A percentile compares a stretch with the other conserved stretches of the same genome.
Conservation (phyloP, 2,797 vertebrate genomes). For the Coracias cyanogaster region DNA sequence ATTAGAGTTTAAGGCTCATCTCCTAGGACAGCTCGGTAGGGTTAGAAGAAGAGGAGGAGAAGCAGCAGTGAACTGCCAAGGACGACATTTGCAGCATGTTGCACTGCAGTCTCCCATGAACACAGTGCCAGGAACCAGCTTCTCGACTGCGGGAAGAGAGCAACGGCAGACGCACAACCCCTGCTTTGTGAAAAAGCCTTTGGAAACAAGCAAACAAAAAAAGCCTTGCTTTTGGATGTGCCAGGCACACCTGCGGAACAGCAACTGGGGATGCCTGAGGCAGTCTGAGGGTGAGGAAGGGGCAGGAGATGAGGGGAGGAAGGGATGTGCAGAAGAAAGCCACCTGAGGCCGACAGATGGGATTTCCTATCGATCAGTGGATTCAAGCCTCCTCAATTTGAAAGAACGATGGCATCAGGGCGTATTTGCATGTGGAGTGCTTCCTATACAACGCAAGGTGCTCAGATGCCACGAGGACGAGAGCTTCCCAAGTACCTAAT, state of each 20-base stretch:
- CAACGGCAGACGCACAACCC: fast-evolving
- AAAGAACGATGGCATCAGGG: not conserved
- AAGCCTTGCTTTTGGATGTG: not conserved
- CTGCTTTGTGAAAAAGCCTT: not conserved
- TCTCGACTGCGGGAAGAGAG: not conserved
- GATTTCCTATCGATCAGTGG: not conserved
- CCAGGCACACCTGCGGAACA: not conserved
- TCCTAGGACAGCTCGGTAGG: not conserved
- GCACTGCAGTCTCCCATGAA: fast-evolving
- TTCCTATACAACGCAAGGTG: not conserved
- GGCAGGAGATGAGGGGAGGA: not conserved
- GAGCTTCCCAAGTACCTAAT: not conserved
- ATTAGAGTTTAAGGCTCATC: not conserved
- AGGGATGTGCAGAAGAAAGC: fast-evolving
- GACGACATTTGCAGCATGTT: fast-evolving
- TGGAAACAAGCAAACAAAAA: not conserved
- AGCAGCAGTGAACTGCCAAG: not conserved
- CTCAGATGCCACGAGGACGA: fast-evolving
- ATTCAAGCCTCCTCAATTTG: not conserved
- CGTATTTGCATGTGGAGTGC: not conserved
- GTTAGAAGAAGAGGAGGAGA: not conserved
- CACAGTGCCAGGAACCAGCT: not conserved
- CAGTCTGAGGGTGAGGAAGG: not conserved
- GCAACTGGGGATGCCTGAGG: fast-evolving
- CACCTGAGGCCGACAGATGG: not conserved